phyloP scores from a whole-genome alignment of 2,888 invertebrate species.

The Drosophila pseudotakahashii region DNA sequence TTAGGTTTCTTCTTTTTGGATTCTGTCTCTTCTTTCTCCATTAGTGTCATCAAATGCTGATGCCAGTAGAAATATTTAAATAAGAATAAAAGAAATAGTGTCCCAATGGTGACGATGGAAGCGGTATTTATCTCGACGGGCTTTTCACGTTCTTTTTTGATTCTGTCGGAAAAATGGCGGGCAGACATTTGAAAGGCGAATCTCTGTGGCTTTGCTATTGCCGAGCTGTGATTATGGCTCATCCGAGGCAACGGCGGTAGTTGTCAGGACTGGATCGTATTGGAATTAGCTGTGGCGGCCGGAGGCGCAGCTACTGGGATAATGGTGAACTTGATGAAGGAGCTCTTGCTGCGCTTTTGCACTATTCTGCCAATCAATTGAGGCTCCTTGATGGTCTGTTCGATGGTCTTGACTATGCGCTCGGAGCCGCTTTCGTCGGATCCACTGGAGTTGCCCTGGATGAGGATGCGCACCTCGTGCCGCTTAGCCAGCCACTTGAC shows the following conservation, averaged over 20 bases:
- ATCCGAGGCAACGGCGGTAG: conserved; percentile 45
- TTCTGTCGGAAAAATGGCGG: conserved; percentile 23
- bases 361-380: conserved; percentile 85
- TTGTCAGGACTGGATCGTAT: conserved; percentile 59
- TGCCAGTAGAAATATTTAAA: conserved; percentile 58
- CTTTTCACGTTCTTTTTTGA: background rate
- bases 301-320: conserved; percentile 83
- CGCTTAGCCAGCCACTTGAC: conserved; percentile 88
- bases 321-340: conserved; percentile 87
- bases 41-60: background rate
- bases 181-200: background rate
- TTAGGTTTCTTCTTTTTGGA: background rate
- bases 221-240: conserved; percentile 4
- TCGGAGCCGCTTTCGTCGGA: conserved; percentile 83
- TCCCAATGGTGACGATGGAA: conserved; percentile 14
- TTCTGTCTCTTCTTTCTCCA: background rate
- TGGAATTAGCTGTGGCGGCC: background rate
- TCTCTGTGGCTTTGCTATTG: background rate
- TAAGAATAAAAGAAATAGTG: conserved; percentile 46
- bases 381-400: conserved; percentile 85
- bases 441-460: conserved; percentile 66
- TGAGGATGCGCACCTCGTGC: conserved; percentile 86
- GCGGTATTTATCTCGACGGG: background rate
- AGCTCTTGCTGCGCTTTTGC: conserved; percentile 88
- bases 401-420: conserved; percentile 86